Evolutionary conservation across 2,888 invertebrate species (phyloP).

Genomic region (Drosophila sordidapex): DNA sequence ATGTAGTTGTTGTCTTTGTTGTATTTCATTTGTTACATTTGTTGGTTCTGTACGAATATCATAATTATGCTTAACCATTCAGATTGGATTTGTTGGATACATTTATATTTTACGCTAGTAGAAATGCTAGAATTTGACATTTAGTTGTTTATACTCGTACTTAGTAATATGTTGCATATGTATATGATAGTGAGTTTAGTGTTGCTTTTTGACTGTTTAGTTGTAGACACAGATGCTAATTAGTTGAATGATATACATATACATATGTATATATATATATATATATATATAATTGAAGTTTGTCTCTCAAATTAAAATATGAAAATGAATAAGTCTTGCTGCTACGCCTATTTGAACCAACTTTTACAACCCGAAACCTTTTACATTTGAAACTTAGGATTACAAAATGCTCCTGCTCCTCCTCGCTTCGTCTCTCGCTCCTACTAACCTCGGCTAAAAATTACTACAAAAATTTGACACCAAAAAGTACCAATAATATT

Average conservation of each 20-base stretch:
- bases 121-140: constrained; percentile 75
- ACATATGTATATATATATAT: constrained; percentile 1
- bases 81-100: constrained; percentile 32
- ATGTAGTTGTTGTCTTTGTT: constrained; percentile 79
- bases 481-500: constrained; percentile 71
- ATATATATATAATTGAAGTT: constrained; percentile 5
- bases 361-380: constrained; percentile 66
- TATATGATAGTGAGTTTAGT: constrained; percentile 53
- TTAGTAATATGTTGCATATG: constrained; percentile 41
- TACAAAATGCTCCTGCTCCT: constrained; percentile 34
- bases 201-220: constrained; percentile 44
- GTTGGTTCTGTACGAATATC: constrained; percentile 59
- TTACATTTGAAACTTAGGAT: constrained; percentile 33
- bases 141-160: constrained; percentile 41
- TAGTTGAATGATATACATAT: constrained; percentile 43
- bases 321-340: constrained; percentile 34
- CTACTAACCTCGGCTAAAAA: constrained; percentile 28
- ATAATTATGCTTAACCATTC: constrained; percentile 19
- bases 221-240: constrained; percentile 64
- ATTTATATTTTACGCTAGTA: constrained; percentile 56
- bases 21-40: constrained; percentile 58
- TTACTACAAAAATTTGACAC: constrained; percentile 56
- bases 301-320: constrained; percentile 18
- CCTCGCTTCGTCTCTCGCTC: background rate
- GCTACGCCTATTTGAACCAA: constrained; percentile 56